A percentile compares a stretch with the other conserved stretches of the same genome.
Conservation (phyloP, 2,797 vertebrate species). For the Crossoptilon crossoptilon region DNA sequence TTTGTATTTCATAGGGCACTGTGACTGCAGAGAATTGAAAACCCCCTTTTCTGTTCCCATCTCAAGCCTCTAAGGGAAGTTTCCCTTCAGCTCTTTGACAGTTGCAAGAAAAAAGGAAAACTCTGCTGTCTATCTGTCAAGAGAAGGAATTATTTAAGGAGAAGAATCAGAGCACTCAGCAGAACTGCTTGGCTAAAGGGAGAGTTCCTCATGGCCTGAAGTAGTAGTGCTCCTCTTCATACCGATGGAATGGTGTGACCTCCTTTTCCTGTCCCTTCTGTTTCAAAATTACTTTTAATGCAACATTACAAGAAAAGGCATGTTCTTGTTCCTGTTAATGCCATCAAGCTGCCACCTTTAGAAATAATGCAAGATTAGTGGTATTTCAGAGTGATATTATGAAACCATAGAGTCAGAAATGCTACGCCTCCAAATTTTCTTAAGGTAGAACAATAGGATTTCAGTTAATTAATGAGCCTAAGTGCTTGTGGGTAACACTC, state of each 20-base stretch:
- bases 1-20: neutral
- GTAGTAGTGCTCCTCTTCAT: neutral
- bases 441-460: neutral
- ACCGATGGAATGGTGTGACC: neutral
- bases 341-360: neutral
- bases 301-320: neutral
- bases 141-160: neutral
- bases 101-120: neutral
- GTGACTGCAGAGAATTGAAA: neutral
- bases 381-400: neutral
- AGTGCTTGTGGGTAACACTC: neutral
- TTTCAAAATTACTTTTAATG: neutral
- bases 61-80: neutral
- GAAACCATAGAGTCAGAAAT: neutral
- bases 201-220: neutral
- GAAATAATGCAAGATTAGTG: neutral
- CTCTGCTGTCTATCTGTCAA: neutral
- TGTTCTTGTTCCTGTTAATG: neutral
- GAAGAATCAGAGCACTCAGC: neutral
- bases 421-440: neutral
- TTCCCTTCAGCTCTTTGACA: neutral
- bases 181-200: neutral
- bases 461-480: neutral
- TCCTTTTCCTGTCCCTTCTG: neutral
- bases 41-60: neutral